A percentile compares a stretch with the other conserved stretches of the same genome.
phyloP scores from a whole-genome alignment of 2,888 invertebrate genomes.

The Andrena dorsata region DNA sequence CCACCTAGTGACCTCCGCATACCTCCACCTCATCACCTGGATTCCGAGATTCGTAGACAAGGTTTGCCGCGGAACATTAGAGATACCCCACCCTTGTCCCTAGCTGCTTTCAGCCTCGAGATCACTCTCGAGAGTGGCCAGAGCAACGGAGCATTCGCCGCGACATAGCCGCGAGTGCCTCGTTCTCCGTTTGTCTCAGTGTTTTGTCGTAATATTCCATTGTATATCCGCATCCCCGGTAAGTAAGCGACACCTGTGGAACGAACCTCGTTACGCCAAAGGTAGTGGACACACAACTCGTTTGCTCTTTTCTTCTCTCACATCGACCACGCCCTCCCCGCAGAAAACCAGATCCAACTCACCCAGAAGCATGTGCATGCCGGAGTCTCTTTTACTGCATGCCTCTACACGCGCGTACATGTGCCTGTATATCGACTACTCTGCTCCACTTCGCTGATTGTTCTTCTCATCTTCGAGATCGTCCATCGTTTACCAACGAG shows the following conservation, averaged over 20 bases:
- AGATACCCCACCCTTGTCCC: slow-evolving; percentile 79
- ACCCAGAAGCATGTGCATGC: slow-evolving; percentile 78
- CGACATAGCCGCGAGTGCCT: slow-evolving; percentile 51
- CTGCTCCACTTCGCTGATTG: slow-evolving; percentile 57
- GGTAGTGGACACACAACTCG: slow-evolving; percentile 35
- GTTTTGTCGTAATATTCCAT: slow-evolving; percentile 50
- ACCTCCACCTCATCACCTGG: slow-evolving; percentile 46
- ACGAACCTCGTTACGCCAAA: slow-evolving; percentile 30
- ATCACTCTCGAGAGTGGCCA: slow-evolving; percentile 55
- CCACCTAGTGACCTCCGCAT: slow-evolving; percentile 36
- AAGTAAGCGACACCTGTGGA: slow-evolving; percentile 57
- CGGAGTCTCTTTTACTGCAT: slow-evolving; percentile 69
- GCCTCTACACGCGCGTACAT: slow-evolving; percentile 57
- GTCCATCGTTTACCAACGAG: slow-evolving; percentile 24
- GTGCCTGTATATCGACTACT: slow-evolving; percentile 65
- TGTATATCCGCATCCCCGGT: slow-evolving; percentile 64
- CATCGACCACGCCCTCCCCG: slow-evolving; percentile 1
- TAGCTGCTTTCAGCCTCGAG: slow-evolving; percentile 83
- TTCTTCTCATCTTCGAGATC: slow-evolving; percentile 45
- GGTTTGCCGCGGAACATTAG: slow-evolving; percentile 55
- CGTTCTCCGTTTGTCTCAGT: slow-evolving; percentile 63
- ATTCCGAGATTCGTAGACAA: slow-evolving; percentile 47
- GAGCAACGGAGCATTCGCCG: slow-evolving; percentile 63
- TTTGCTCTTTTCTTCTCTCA: slow-evolving; percentile 35
- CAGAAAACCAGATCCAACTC: slow-evolving; percentile 26